phyloP scores from a whole-genome alignment of 2,797 vertebrate species.

The Hephaestus fuliginosus region DNA sequence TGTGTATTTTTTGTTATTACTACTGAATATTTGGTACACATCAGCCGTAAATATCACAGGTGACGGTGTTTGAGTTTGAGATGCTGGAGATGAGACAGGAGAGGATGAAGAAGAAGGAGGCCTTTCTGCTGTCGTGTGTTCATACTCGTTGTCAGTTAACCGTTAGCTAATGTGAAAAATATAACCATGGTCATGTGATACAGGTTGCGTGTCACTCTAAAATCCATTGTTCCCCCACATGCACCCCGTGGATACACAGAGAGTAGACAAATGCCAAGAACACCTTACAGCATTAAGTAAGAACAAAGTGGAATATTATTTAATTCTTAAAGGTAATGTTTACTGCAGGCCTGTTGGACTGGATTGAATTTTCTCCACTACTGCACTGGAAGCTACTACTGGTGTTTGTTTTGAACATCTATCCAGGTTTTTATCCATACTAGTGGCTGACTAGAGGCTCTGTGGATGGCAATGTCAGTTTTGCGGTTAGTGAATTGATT shows the following conservation, averaged over 20 bases:
- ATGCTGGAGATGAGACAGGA: neutral
- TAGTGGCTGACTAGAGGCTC: too few species aligned
- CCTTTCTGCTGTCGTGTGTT: constrained; percentile 21
- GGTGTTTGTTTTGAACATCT: neutral
- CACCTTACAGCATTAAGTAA: constrained; percentile 9
- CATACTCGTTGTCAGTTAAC: constrained; percentile 38
- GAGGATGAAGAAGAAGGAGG: neutral
- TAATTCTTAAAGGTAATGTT: constrained; percentile 15
- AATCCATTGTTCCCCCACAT: constrained; percentile 62
- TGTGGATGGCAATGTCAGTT: too few species aligned
- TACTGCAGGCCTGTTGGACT: neutral
- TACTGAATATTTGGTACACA: neutral
- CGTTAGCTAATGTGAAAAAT: constrained; percentile 71
- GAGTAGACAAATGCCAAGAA: constrained; percentile 39
- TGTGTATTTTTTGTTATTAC: neutral
- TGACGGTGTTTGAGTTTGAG: constrained; percentile 14
- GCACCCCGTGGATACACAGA: constrained; percentile 27
- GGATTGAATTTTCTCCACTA: neutral
- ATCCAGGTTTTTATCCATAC: neutral
- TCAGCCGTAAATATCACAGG: neutral
- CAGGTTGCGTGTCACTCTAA: constrained; percentile 58
- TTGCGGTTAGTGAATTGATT: neutral
- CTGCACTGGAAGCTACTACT: neutral
- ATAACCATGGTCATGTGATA: constrained; percentile 75
- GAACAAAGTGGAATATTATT: constrained; percentile 1